phyloP scores from a whole-genome alignment of 1,140 invertebrate genomes.

The Octopus sinensis region DNA sequence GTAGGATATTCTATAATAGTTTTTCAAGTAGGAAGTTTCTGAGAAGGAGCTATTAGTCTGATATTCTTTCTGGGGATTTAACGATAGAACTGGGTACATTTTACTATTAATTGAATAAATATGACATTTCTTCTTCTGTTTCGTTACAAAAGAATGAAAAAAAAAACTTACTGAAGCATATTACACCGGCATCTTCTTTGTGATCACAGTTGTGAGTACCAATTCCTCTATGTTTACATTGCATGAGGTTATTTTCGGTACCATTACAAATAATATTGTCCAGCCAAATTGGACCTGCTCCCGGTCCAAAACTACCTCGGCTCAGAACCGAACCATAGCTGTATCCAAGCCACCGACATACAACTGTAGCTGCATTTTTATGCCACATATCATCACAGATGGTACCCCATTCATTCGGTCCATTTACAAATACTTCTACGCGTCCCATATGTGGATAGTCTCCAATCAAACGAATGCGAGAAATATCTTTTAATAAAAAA shows the following conservation, averaged over 20 bases:
- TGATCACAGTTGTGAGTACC: conserved; percentile 46
- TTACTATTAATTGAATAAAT: neutral
- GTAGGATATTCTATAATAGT: too few relatives aligned
- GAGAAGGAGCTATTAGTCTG: too few relatives aligned
- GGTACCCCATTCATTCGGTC: conserved; percentile 42
- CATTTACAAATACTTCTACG: conserved; percentile 37
- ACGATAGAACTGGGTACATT: neutral
- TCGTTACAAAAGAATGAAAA: neutral
- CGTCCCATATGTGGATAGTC: conserved; percentile 28
- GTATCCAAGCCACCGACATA: conserved; percentile 37
- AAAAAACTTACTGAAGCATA: conserved; percentile 35
- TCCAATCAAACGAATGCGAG: conserved; percentile 28
- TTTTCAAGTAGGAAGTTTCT: too few relatives aligned
- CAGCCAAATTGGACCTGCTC: conserved; percentile 39
- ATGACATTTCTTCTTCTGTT: neutral
- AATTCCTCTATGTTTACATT: conserved; percentile 36
- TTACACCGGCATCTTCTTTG: conserved; percentile 41
- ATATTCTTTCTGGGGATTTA: neutral
- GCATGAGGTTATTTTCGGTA: conserved; percentile 30
- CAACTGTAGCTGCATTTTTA: conserved; percentile 40
- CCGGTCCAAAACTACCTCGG: conserved; percentile 23
- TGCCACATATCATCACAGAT: conserved; percentile 48
- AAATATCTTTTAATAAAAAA: conserved; percentile 24
- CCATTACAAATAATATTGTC: conserved; percentile 46
- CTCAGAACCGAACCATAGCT: conserved; percentile 28